These are phyloP conservation scores for Ptychadena robeensis DNA, from an alignment of 2,797 vertebrate species.

Conservation along the genomic window DNA sequence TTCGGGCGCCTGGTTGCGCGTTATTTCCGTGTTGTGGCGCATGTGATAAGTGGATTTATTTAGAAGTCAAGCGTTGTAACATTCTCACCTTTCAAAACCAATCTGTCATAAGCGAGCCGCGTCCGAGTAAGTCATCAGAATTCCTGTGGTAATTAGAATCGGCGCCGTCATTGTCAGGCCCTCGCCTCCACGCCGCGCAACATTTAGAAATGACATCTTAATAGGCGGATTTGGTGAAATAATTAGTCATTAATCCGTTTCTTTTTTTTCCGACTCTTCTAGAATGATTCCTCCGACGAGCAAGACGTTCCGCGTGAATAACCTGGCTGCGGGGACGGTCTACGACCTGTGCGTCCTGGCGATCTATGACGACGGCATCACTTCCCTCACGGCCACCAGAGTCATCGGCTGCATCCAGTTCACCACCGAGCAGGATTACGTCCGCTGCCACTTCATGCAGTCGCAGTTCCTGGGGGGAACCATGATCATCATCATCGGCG, in stretches of 20 bases:
- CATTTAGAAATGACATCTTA: background rate
- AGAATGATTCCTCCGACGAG: constrained; percentile 98
- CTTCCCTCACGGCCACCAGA: constrained; percentile 92
- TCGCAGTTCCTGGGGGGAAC: constrained; percentile 97
- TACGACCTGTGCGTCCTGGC: constrained; percentile 97
- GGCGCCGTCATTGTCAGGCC: background rate
- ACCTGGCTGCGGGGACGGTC: constrained; percentile 89
- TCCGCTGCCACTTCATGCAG: constrained; percentile 98
- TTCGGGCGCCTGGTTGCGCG: background rate
- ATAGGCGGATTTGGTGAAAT: background rate
- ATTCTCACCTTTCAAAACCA: constrained; percentile 65
- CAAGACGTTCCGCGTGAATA: constrained; percentile 97
- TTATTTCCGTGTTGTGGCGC: background rate
- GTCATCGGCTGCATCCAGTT: constrained; percentile 97
- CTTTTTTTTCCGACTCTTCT: constrained; percentile 33
- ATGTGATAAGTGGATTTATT: constrained; percentile 68
- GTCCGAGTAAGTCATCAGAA: constrained; percentile 36
- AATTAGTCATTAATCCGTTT: background rate
- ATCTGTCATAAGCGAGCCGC: constrained; percentile 65
- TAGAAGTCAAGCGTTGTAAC: constrained; percentile 59
- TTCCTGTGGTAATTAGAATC: constrained; percentile 55
- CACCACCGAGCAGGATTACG: constrained; percentile 92
- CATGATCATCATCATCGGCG: constrained; percentile 99
- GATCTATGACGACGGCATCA: constrained; percentile 95
- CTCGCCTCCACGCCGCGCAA: background rate